Conservation (phyloP, 2,113 vertebrate species). For the Aphyosemion australe region DNA sequence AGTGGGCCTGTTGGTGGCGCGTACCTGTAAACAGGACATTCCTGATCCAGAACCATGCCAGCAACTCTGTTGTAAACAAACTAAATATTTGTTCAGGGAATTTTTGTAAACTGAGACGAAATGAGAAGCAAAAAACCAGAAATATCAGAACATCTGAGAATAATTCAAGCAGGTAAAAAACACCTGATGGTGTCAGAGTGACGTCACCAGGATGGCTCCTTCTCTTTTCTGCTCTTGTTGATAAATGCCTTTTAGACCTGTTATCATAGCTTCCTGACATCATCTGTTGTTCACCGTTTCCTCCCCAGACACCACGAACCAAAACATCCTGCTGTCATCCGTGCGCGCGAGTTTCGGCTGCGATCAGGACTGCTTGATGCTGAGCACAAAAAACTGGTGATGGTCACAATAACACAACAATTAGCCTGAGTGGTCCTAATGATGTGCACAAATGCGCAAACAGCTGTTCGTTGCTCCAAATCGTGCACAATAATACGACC, state of each 20-base stretch:
- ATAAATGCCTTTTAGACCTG: conserved; percentile 54
- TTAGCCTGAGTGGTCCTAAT: conserved; percentile 5
- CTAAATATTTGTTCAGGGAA: conserved; percentile 3
- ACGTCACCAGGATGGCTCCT: conserved; percentile 32
- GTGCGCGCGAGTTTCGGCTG: neutral
- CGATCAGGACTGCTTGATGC: conserved; percentile 14
- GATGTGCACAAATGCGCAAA: neutral
- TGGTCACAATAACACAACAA: no score
- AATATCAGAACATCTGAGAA: neutral
- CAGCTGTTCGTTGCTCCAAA: no score
- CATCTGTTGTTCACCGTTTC: conserved; percentile 6
- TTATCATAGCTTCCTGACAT: conserved; percentile 64
- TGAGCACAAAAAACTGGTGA: conserved; percentile 36
- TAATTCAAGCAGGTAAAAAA: neutral
- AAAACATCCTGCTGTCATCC: conserved; percentile 38
- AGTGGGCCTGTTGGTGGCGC: conserved; percentile 1
- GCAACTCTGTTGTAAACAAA: neutral
- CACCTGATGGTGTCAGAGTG: conserved; percentile 6
- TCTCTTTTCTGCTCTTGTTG: conserved; percentile 62
- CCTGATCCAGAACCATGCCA: conserved; percentile 2
- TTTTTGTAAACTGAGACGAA: neutral
- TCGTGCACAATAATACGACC: neutral
- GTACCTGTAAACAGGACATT: conserved; percentile 55
- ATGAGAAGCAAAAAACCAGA: neutral
- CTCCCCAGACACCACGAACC: conserved; percentile 23